These are phyloP conservation scores for Conus ventricosus DNA, from an alignment of 1,140 invertebrate species.

Conservation along the genomic window DNA sequence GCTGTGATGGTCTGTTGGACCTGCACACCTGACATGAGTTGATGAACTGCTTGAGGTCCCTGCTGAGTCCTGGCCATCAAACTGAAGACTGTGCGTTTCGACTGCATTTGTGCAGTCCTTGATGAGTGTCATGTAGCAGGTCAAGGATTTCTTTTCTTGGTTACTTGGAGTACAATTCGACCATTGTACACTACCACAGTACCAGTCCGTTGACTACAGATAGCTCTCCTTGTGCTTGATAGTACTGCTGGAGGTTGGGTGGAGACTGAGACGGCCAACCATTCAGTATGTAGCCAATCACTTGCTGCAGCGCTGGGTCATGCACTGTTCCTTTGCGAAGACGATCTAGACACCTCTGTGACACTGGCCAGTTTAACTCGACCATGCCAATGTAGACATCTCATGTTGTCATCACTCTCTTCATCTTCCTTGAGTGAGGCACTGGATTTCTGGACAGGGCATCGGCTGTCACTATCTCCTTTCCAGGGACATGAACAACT, in stretches of 20 bases:
- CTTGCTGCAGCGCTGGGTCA: conserved; percentile 10
- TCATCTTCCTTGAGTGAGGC: background rate
- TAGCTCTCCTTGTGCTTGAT: conserved; percentile 4
- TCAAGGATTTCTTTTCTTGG: background rate
- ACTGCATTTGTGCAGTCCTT: conserved; percentile 36
- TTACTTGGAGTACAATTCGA: conserved; percentile 33
- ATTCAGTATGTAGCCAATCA: conserved; percentile 7
- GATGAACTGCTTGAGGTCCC: conserved; percentile 28
- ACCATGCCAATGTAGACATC: background rate
- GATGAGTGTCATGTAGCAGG: conserved; percentile 43
- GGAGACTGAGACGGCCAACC: conserved; percentile 19
- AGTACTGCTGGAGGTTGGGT: background rate
- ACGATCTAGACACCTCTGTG: background rate
- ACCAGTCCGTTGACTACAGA: background rate
- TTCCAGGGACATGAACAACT: conserved; percentile 42
- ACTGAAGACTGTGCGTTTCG: conserved; percentile 19
- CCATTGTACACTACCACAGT: background rate
- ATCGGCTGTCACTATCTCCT: conserved; percentile 44
- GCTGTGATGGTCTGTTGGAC: conserved; percentile 28
- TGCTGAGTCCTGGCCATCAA: conserved; percentile 25
- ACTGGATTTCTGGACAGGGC: conserved; percentile 44
- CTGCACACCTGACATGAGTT: conserved; percentile 38
- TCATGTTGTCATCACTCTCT: background rate
- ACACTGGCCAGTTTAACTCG: background rate
- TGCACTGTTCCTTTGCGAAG: background rate